Evolutionary conservation across 2,888 invertebrate genomes (phyloP), one percentile per base, ranked within the genome.

Genomic region (Sympetrum striolatum): DNA sequence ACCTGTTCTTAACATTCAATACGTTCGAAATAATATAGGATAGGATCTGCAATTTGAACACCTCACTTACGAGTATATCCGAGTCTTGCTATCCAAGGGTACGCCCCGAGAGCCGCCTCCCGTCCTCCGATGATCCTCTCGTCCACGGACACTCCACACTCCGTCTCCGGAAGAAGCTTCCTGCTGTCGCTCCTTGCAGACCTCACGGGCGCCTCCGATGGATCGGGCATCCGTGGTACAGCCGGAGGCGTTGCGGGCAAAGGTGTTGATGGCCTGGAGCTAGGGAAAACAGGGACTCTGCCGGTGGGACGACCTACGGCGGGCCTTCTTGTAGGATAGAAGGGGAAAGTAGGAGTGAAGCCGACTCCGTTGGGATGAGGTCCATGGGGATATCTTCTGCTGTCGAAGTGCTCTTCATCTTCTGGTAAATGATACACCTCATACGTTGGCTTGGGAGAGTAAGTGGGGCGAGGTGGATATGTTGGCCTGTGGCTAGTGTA

Each of bases 11-110:
- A 44, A 8, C 0, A 44, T 44, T 44, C 44, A 8, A 44, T 6
- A 44, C 44, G 44, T 22, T 64, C n/a, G 12, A 64, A 25, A 22
- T 64, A n/a, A 5, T n/a, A 8, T 48, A 6, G 25, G 53, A 90
- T 25, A 15, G n/a, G 18, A 12, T 25, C 22, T 8, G 80, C 37
- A 18, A n/a, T n/a, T n/a, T n/a, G n/a, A n/a, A n/a, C n/a, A 0
- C 22, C 22, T 5, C 58, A 91, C 91, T 91, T 90, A 92, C 91
- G 60, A 44, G 91, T 91, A 92, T 95, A 96, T 90, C 95, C 96
- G 14, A 96, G 93, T 31, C 95, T 94, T 0, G 94, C 95, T 37
- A 96, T 94, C 96, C 96, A 96, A 2, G 96, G 96, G 93, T 95
- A 96, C 92, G 96, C 95, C 0, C 96, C 96, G 5, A 96, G 93